phyloP scores from a whole-genome alignment of 2,113 vertebrate genomes.

The Dunckerocampus dactyliophorus region DNA sequence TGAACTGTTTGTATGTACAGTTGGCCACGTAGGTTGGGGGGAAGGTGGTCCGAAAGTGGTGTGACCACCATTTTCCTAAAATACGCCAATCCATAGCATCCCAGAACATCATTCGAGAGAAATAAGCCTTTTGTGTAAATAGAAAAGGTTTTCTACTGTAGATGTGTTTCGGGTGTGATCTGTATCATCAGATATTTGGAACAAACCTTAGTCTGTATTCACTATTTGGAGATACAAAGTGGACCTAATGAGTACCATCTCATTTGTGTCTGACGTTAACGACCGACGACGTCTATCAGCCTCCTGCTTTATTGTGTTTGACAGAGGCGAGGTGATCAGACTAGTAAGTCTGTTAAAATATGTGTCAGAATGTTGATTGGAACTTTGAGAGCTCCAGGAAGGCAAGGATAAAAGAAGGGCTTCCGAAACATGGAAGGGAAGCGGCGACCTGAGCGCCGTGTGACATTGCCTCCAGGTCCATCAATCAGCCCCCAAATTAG shows the following conservation, averaged over 20 bases:
- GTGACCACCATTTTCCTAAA: no score
- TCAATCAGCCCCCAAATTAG: slow-evolving; percentile 63
- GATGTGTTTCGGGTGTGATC: no score
- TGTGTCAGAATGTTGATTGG: slow-evolving; percentile 26
- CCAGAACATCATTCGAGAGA: no score
- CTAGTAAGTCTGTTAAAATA: slow-evolving; percentile 5
- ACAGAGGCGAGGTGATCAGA: slow-evolving; percentile 1
- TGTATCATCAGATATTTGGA: no score
- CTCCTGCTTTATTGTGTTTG: slow-evolving; percentile 4
- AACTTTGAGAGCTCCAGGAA: slow-evolving; percentile 20
- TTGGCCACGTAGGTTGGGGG: no score
- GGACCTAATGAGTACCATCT: not conserved
- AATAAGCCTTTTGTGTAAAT: no score
- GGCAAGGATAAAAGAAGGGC: slow-evolving; percentile 34
- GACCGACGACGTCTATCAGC: not conserved
- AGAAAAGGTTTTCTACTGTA: no score
- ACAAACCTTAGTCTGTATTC: no score
- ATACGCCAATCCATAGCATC: no score
- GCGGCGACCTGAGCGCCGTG: slow-evolving; percentile 27
- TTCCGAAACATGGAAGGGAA: slow-evolving; percentile 29
- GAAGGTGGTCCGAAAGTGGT: no score
- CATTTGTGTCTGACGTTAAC: not conserved
- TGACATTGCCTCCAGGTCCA: slow-evolving; percentile 60
- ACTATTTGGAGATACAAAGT: no score
- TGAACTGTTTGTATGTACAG: no score